These are phyloP conservation scores for Aromia moschata DNA, from an alignment of 2,888 invertebrate species.

Conservation along the genomic window DNA sequence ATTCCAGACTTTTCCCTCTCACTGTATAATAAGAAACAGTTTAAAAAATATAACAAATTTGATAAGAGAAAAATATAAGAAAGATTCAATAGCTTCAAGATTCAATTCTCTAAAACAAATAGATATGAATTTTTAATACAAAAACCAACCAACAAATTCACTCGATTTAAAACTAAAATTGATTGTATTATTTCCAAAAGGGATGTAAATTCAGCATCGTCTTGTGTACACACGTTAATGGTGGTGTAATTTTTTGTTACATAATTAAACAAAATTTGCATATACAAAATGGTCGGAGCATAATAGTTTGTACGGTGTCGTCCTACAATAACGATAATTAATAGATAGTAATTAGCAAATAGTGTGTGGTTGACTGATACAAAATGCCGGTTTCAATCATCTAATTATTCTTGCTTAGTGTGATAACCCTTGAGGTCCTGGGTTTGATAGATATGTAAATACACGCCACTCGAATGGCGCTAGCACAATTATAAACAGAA, in stretches of 20 bases:
- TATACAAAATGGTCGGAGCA: conserved; percentile 53
- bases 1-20: too few relatives aligned
- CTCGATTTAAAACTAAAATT: too few relatives aligned
- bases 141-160: too few relatives aligned
- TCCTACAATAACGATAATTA: conserved; percentile 60
- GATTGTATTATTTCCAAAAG: too few relatives aligned
- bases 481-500: conserved; percentile 56
- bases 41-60: too few relatives aligned
- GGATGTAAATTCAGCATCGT: too few relatives aligned
- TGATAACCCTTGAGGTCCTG: conserved; percentile 62
- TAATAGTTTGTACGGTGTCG: conserved; percentile 56
- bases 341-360: conserved; percentile 62
- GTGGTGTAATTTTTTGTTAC: conserved; percentile 18
- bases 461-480: conserved; percentile 48
- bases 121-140: too few relatives aligned
- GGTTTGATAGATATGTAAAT: conserved; percentile 62
- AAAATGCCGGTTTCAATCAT: conserved; percentile 63
- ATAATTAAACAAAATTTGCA: conserved; percentile 44
- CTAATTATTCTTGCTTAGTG: conserved; percentile 61
- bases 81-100: too few relatives aligned
- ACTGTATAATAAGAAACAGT: too few relatives aligned
- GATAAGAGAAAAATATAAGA: too few relatives aligned
- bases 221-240: background rate
- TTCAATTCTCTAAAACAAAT: too few relatives aligned
- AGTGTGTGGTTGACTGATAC: conserved; percentile 64